Conservation (phyloP, 2,888 invertebrate genomes). For the Ormyrus thymus region DNA sequence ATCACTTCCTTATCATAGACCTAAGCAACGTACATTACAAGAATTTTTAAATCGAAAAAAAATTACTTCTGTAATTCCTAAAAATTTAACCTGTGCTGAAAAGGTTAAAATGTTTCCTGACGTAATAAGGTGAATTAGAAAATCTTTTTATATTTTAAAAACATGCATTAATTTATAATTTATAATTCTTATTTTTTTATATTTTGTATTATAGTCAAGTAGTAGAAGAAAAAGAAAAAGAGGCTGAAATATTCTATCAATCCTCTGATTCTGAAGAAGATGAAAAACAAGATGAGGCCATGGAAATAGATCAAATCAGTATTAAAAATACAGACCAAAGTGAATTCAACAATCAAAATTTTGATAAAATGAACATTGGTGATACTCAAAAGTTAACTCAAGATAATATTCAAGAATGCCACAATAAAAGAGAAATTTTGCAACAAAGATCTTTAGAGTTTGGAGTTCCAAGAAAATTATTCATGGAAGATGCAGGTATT, state of each 20-base stretch:
- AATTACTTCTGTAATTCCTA: conserved; percentile 63
- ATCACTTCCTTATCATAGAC: conserved; percentile 90
- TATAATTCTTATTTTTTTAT: conserved; percentile 42
- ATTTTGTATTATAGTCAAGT: conserved; percentile 76
- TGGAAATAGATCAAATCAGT: conserved; percentile 26
- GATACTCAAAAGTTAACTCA: conserved; percentile 49
- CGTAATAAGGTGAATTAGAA: conserved; percentile 64
- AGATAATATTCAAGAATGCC: conserved; percentile 55
- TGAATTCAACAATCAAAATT: conserved; percentile 4
- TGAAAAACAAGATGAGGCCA: conserved; percentile 29
- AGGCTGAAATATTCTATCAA: conserved; percentile 85
- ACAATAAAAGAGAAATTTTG: conserved; percentile 58
- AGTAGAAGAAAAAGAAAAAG: conserved; percentile 84
- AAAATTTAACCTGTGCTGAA: conserved; percentile 73
- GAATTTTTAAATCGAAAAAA: conserved; percentile 83
- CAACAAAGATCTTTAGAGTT: conserved; percentile 57
- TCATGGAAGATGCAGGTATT: conserved; percentile 48
- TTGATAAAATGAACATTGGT: conserved; percentile 18
- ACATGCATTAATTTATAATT: background rate
- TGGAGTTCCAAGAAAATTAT: conserved; percentile 61
- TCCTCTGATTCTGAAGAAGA: conserved; percentile 79
- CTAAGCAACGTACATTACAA: conserved; percentile 85
- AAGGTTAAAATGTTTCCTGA: conserved; percentile 82
- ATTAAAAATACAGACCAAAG: conserved; percentile 15
- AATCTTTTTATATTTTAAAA: conserved; percentile 6